Evolutionary conservation across 2,797 vertebrate species (phyloP).

Genomic region (Dendrocincla fuliginosa): DNA sequence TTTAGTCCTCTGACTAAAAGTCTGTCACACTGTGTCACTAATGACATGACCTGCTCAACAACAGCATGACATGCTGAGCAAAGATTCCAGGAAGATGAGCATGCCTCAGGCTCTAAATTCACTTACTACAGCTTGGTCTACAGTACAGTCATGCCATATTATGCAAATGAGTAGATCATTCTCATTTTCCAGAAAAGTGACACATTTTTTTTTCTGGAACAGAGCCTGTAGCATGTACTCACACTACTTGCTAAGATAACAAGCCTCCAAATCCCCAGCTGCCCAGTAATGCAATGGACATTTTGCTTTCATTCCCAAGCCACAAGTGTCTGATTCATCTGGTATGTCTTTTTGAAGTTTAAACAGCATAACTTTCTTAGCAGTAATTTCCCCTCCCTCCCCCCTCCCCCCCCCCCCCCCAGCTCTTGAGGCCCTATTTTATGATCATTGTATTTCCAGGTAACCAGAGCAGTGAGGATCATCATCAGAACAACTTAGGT

Average conservation of each 20-base stretch:
- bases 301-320: constrained; percentile 4
- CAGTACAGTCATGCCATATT: not conserved
- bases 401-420: not conserved
- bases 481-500: not conserved
- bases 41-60: not conserved
- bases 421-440: not conserved
- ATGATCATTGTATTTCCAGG: not conserved
- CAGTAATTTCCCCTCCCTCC: not conserved
- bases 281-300: not conserved
- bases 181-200: constrained; percentile 50
- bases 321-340: constrained; percentile 11
- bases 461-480: not conserved
- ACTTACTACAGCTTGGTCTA: not conserved
- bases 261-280: not conserved
- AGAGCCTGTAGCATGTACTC: not conserved
- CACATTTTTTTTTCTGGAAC: constrained; percentile 26
- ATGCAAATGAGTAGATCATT: constrained; percentile 10
- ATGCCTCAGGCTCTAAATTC: not conserved
- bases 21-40: not conserved
- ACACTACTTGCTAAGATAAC: not conserved
- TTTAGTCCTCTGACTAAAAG: not conserved
- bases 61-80: not conserved
- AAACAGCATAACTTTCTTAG: not conserved
- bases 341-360: not conserved
- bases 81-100: not conserved